Conservation (phyloP, 1,140 invertebrate genomes). For the Bombus pyrosoma region DNA sequence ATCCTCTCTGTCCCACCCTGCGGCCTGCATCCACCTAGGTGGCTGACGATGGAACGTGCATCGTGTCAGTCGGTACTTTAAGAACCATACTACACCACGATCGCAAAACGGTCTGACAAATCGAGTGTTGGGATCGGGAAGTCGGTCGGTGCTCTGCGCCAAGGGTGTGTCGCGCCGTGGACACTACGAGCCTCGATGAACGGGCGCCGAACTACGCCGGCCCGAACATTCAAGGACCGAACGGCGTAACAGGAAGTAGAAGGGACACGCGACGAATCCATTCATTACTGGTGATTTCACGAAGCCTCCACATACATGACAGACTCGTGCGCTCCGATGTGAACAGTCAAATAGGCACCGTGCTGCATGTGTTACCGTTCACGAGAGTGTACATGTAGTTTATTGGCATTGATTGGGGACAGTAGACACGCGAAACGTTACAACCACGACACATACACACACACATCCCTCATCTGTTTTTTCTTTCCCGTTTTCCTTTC, state of each 20-base stretch:
- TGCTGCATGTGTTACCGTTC: conserved; percentile 26
- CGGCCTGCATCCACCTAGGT: conserved; percentile 46
- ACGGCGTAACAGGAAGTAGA: conserved; percentile 38
- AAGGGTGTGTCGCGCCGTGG: conserved; percentile 59
- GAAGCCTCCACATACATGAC: neutral
- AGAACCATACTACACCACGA: conserved; percentile 39
- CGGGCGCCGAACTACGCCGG: conserved; percentile 28
- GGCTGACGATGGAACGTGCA: conserved; percentile 49
- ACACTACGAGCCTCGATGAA: conserved; percentile 12
- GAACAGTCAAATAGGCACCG: conserved; percentile 8
- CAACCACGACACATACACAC: neutral
- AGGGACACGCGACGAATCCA: conserved; percentile 34
- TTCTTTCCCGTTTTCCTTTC: neutral
- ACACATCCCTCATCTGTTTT: neutral
- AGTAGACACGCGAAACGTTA: conserved; percentile 21
- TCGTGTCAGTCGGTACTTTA: conserved; percentile 58
- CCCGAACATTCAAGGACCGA: conserved; percentile 27
- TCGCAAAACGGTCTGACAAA: conserved; percentile 31
- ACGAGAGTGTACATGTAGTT: conserved; percentile 24
- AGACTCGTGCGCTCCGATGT: neutral
- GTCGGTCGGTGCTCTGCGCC: conserved; percentile 52
- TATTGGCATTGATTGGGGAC: conserved; percentile 36
- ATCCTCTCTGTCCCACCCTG: conserved; percentile 64
- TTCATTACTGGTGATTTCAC: conserved; percentile 18
- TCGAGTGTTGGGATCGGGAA: conserved; percentile 35